Conservation (phyloP, 2,888 invertebrate species). For the Hydrotaea diabolus region DNA sequence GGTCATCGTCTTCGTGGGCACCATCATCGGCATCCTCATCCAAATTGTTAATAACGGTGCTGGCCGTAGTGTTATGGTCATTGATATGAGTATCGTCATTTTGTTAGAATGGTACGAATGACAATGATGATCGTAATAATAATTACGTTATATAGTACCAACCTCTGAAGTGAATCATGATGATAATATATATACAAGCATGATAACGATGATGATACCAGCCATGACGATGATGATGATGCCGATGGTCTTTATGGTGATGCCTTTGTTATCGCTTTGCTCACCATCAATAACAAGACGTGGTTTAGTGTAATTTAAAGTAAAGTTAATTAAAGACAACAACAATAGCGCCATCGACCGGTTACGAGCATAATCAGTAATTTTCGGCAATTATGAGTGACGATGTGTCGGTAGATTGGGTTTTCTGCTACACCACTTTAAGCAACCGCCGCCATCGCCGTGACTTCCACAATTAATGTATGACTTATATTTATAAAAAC, state of each 20-base stretch:
- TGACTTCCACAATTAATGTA: background rate
- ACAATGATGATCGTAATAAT: background rate
- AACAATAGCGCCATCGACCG: background rate
- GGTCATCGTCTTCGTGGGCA: background rate
- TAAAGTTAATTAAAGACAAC: constrained; percentile 39
- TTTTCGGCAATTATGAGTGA: constrained; percentile 54
- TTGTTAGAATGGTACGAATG: background rate
- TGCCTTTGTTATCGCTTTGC: background rate
- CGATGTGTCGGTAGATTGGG: background rate
- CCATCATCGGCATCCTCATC: background rate
- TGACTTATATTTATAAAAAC: no score
- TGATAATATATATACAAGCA: background rate
- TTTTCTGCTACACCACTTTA: background rate
- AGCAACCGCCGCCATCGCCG: background rate
- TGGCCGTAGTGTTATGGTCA: background rate
- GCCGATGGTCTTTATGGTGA: background rate
- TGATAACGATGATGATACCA: background rate
- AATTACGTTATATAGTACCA: background rate
- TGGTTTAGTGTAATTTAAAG: constrained; percentile 12
- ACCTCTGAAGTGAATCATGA: background rate
- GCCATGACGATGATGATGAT: background rate
- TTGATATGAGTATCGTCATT: background rate
- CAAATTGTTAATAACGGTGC: no score
- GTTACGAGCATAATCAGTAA: constrained; percentile 41
- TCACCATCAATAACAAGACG: background rate